These are phyloP conservation scores for Amphipyra tragopoginis DNA, from an alignment of 2,888 invertebrate species.

Conservation along the genomic window DNA sequence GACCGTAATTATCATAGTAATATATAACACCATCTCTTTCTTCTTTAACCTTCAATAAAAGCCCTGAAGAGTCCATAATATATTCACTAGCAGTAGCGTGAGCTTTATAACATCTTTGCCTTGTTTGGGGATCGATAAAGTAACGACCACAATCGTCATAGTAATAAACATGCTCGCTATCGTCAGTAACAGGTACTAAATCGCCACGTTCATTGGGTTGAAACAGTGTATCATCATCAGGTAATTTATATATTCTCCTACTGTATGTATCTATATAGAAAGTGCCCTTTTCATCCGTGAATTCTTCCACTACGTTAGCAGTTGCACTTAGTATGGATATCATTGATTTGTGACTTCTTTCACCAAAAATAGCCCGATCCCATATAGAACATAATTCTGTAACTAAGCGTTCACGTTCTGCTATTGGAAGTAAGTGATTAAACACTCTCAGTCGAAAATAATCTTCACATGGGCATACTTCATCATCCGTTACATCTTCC, in stretches of 20 bases:
- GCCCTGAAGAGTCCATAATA: conserved; percentile 81
- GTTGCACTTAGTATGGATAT: conserved; percentile 83
- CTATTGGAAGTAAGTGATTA: conserved; percentile 76
- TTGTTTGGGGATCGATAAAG: conserved; percentile 74
- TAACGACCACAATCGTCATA: conserved; percentile 86
- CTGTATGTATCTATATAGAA: conserved; percentile 80
- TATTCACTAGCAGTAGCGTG: conserved; percentile 81
- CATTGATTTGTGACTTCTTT: conserved; percentile 77
- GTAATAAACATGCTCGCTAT: conserved; percentile 76
- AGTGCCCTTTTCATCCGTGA: conserved; percentile 79
- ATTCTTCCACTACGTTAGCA: conserved; percentile 80
- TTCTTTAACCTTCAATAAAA: conserved; percentile 81
- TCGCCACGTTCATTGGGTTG: conserved; percentile 80
- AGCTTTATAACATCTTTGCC: conserved; percentile 82
- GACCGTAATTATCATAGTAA: conserved; percentile 83
- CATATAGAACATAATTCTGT: conserved; percentile 82
- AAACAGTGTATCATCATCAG: conserved; percentile 72
- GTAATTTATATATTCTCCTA: conserved; percentile 81
- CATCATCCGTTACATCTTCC: conserved; percentile 65
- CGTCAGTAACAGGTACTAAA: conserved; percentile 80
- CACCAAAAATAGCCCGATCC: conserved; percentile 80
- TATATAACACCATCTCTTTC: conserved; percentile 76
- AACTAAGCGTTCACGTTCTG: conserved; percentile 78
- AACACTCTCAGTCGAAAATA: conserved; percentile 82
- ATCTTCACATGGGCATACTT: conserved; percentile 78